A percentile compares a stretch with the other conserved stretches of the same genome.
phyloP scores from a whole-genome alignment of 2,113 vertebrate genomes.

The Podarcis cretensis region DNA sequence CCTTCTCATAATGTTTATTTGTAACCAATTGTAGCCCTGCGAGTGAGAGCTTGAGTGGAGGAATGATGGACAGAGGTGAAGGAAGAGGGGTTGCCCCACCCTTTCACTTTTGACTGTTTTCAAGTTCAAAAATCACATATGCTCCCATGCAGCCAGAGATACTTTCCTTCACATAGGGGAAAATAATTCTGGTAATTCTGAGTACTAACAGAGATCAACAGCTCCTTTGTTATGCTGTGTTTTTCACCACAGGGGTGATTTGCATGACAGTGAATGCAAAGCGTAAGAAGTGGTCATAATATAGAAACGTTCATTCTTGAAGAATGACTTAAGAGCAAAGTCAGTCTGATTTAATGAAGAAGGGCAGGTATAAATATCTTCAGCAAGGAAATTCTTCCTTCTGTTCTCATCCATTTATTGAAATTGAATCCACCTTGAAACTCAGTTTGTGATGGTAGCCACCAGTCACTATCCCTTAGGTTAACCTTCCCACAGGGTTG shows the following conservation, averaged over 20 bases:
- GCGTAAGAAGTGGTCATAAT: background rate
- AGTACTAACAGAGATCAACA: background rate
- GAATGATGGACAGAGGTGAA: background rate
- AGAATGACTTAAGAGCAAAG: background rate
- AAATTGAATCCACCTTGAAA: background rate
- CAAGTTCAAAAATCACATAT: background rate
- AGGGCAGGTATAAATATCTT: background rate
- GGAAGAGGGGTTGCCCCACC: background rate
- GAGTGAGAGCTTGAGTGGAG: background rate
- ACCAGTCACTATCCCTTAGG: too few relatives aligned
- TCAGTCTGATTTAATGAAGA: background rate
- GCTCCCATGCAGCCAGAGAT: background rate
- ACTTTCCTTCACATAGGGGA: background rate
- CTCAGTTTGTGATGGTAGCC: too few relatives aligned
- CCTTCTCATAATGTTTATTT: background rate
- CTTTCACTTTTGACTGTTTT: background rate
- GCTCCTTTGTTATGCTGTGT: background rate
- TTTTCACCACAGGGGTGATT: background rate
- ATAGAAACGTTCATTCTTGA: background rate
- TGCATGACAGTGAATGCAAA: background rate
- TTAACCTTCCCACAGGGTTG: too few relatives aligned
- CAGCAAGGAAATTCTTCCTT: background rate
- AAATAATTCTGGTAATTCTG: background rate
- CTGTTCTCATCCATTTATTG: background rate
- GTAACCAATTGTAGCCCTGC: background rate